Base-by-base conservation (phyloP, 2,888 invertebrate genomes). In the Beris morrisii region DNA sequence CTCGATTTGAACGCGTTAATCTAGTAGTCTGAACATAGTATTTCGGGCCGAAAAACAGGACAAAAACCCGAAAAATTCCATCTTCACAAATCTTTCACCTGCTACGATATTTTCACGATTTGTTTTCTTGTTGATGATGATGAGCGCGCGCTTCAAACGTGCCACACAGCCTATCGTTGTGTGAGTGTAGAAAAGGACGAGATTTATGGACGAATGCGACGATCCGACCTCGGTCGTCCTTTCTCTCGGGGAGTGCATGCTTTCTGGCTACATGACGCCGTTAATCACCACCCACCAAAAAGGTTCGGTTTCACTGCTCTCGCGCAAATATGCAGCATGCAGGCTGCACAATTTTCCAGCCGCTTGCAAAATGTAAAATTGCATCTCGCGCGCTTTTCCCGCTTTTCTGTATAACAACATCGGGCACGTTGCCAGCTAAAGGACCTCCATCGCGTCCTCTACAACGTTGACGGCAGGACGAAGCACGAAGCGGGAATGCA, bases 271-370 rank as follows among this genome's bases (percentile, higher is more conserved):
- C 38, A 38, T 38, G 50, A 38, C 38, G 46, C 32, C 59, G 38
- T 61, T 50, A 50, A 50, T 50, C 50, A 46, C 50, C 61, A 50
- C 50, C 61, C 61, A 61, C 52, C 52, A 61, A 45, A 31, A 50
- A 50, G 50, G 50, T 50, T 50, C 50, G 50, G 61, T 52, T 52
- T 11, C 52, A 50, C 32, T 61, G 61, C 43, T 61, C 22, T 61
- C 38, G 32, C 50, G 2, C 46, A 45, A 45, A 30, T 38, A 52
- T 12, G 30, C 13, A 38, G 7, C 59, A n/a, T 9, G 13, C 46
- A 58, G 46, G 46, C 44, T 28, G 30, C 15, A 22, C 12, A n/a
- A 12, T 32, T 50, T 13, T n/a, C 43, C 61, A 50, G 13, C 38
- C 50, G 38, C 22, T 59, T 30, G 5, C 38, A 22, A 50, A 52